A percentile compares a stretch with the other conserved stretches of the same genome.
These are phyloP conservation scores for Musca domestica DNA, from an alignment of 1,140 invertebrate species.

Conservation along the genomic window DNA sequence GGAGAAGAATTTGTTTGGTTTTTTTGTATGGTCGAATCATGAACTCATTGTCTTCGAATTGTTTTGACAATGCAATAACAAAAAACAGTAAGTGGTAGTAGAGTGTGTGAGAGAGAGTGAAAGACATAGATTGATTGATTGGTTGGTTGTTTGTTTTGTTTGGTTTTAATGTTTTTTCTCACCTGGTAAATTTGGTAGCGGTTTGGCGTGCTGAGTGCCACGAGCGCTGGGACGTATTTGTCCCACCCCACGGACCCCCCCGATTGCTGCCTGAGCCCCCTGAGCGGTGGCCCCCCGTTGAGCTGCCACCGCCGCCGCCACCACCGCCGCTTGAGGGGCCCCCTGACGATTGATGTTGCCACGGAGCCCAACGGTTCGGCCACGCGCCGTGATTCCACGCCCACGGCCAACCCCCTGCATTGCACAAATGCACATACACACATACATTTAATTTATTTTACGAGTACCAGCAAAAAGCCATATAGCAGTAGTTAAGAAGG, in stretches of 20 bases:
- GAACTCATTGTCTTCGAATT: background rate
- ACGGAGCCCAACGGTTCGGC: conserved; percentile 79
- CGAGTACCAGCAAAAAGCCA: too few species aligned
- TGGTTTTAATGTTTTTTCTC: conserved; percentile 53
- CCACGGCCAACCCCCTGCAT: conserved; percentile 74
- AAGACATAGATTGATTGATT: background rate
- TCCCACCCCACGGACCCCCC: conserved; percentile 68
- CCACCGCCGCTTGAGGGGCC: conserved; percentile 65
- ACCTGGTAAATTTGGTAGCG: conserved; percentile 87
- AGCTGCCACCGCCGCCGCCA: conserved; percentile 61
- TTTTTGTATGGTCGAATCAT: conserved; percentile 1
- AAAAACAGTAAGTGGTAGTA: background rate
- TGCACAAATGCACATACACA: background rate
- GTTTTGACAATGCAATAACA: background rate
- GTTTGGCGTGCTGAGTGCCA: conserved; percentile 76
- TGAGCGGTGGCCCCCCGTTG: conserved; percentile 63
- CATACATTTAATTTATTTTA: conserved; percentile 1
- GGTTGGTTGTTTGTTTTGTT: conserved; percentile 14
- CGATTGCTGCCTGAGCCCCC: conserved; percentile 72
- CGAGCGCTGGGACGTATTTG: conserved; percentile 59
- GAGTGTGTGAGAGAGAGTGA: background rate
- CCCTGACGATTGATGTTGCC: conserved; percentile 61
- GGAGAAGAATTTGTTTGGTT: conserved; percentile 12
- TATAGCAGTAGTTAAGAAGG: background rate
- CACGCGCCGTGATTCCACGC: conserved; percentile 82